Base-by-base conservation (phyloP, 2,113 vertebrate species). In the Leptosomus discolor region DNA sequence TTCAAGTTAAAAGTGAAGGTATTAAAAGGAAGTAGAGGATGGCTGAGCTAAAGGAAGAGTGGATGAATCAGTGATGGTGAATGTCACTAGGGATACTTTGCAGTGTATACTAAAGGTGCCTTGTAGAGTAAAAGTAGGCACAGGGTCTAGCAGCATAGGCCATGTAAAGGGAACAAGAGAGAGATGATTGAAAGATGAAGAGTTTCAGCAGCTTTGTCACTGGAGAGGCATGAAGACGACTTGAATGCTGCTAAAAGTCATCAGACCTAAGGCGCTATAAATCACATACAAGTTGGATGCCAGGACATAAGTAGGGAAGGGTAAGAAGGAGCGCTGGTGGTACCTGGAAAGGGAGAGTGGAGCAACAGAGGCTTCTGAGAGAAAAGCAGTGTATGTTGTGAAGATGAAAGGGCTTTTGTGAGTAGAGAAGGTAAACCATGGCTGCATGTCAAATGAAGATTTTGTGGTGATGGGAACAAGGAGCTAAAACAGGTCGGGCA, bases 151-250 rank as follows among this genome's bases (percentile, higher is more conserved):
- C 20, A 61, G 22, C 14, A 3, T 65, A 18, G 36, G 9, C 41
- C 67, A 2, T 0, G 0, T 63, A 58, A 18, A 37, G 27, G 27
- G 16, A 79, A 41, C 3, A 29, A 34, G 48, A 58, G 41, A 9
- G 50, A 63, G 9, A 6, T 26, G 22, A 9, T 8, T 37, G 67
- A 60, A 92, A 53, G 51, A 19, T 58, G 30, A 32, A 54, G 12
- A 39, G 26, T 70, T 90, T 76, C 51, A 71, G 39, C 29, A 91
- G 51, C 20, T 76, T 70, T 88, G 22, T 79, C 63, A 36, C 9
- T 57, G 27, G 27, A 45, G 27, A 86, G 18, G 15, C 15, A 24
- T 32, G 41, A 80, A 43, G 34, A 84, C 3, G 17, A 41, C 61
- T 81, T 79, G 74, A 88, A 64, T 82, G 63, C 46, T 78, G n/a